phyloP scores from a whole-genome alignment of 2,797 vertebrate species.

The Emydoidea blandingii region DNA sequence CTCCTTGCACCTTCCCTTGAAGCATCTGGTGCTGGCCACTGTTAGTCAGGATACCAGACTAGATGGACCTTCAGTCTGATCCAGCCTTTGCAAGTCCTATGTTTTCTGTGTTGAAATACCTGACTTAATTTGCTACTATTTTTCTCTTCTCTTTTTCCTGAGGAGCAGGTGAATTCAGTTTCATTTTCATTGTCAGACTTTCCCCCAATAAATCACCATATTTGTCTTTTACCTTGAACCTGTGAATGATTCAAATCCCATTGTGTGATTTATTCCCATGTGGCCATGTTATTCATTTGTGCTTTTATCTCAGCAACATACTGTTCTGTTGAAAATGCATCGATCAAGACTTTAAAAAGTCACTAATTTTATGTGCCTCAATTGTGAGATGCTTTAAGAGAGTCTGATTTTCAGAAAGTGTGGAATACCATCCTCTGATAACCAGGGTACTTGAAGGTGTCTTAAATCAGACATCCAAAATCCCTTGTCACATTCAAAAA shows the following conservation, averaged over 20 bases:
- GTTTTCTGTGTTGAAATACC: not conserved
- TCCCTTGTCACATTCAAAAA: not conserved
- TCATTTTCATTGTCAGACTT: not conserved
- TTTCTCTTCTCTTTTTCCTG: not conserved
- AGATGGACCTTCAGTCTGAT: not conserved
- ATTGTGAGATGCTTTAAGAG: not conserved
- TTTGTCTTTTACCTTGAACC: not conserved
- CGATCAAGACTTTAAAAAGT: not conserved
- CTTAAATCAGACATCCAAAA: not conserved
- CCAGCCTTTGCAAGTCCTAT: not conserved
- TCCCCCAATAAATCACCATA: not conserved
- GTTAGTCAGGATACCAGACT: not conserved
- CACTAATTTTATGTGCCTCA: not conserved
- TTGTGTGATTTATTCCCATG: not conserved
- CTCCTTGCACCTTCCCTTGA: not conserved
- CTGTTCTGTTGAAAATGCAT: not conserved
- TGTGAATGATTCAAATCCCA: not conserved
- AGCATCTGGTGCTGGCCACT: not conserved
- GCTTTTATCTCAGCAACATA: not conserved
- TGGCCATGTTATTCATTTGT: not conserved
- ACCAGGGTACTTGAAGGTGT: not conserved
- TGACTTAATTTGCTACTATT: conserved; percentile 15
- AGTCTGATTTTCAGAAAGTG: not conserved
- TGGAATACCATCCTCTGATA: not conserved
- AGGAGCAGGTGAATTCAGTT: not conserved